Evolutionary conservation across 2,113 vertebrate genomes (phyloP), one percentile per base, ranked within the genome.

Genomic region (Eurystomus gularis): DNA sequence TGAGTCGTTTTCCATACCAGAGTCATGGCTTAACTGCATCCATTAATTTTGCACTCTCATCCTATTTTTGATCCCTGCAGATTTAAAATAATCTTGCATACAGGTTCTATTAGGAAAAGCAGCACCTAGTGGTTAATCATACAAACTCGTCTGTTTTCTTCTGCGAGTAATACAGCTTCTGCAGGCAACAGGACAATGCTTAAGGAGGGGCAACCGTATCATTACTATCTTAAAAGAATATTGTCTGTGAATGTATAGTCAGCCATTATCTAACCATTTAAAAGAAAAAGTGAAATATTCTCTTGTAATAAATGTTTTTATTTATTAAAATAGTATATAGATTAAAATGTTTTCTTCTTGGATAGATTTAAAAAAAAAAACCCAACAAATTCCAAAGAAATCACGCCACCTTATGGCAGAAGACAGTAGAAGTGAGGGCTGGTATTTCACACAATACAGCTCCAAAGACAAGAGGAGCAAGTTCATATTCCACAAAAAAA

Each of bases 371-470:
- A 3, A 17, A 13, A 40, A n/a, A 52, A 86, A 49, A 81, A 73
- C 26, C 26, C 24, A 26, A n/a, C 29, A 60, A 55, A 84, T 58
- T 72, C 25, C 66, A 95, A 93, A 88, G 94, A 90, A 96, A 95
- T 61, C 60, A n/a, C 48, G 94, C 94, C 91, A 96, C 94, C 94
- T 95, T 82, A 90, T 94, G 96, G 95, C 64, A 81, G 80, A 52
- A 52, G 51, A 52, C 51, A 71, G 94, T 11, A 85, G 78, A 78
- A 60, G 29, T 12, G 33, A 55, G 6, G 9, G 44, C 55, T 84
- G 24, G 16, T 55, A 37, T 40, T 80, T 21, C 66, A 69, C 82
- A 61, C 26, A 21, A 29, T 5, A 20, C 44, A 51, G 70, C 19
- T 82, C 25, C 84, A 46, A 81, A 62, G 28, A 60, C 24, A 48